Percentiles rank a stretch among this genome's conserved stretches.
Conservation (phyloP, 2,113 vertebrate species). For the Dunckerocampus dactyliophorus region DNA sequence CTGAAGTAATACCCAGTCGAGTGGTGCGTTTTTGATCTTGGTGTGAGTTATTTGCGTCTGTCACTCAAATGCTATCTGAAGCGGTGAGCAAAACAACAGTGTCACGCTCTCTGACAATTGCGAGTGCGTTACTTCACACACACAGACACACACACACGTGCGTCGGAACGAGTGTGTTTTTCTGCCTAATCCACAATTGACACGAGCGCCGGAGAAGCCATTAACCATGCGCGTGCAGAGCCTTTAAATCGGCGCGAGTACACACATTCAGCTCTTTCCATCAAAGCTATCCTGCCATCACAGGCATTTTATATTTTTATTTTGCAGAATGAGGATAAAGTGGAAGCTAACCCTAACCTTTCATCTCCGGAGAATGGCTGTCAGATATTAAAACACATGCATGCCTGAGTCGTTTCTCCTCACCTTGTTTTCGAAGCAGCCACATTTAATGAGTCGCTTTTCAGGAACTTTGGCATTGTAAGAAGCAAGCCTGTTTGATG, state of each 20-base stretch:
- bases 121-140: conserved; percentile 15
- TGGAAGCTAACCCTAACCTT: conserved; percentile 45
- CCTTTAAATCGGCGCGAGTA: conserved; percentile 45
- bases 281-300: conserved; percentile 49
- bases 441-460: conserved; percentile 64
- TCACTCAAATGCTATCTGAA: conserved; percentile 9
- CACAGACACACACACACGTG: too few relatives aligned
- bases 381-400: conserved; percentile 52
- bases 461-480: conserved; percentile 54
- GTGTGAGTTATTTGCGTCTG: conserved; percentile 4
- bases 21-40: conserved; percentile 3
- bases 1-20: conserved; percentile 11
- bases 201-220: conserved; percentile 36
- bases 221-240: conserved; percentile 35
- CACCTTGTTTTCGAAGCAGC: conserved; percentile 58
- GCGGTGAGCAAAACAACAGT: conserved; percentile 18
- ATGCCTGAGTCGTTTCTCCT: conserved; percentile 36
- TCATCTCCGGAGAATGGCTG: conserved; percentile 46
- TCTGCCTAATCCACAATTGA: conserved; percentile 32
- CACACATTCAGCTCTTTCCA: conserved; percentile 47
- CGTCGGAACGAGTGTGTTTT: conserved; percentile 22
- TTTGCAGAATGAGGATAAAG: conserved; percentile 62
- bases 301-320: conserved; percentile 22
- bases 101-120: conserved; percentile 19
- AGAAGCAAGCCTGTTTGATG: conserved; percentile 61